A percentile compares a stretch with the other conserved stretches of the same genome.
Evolutionary conservation across 2,797 vertebrate genomes (phyloP).

Genomic region (Anomalospiza imberbis): DNA sequence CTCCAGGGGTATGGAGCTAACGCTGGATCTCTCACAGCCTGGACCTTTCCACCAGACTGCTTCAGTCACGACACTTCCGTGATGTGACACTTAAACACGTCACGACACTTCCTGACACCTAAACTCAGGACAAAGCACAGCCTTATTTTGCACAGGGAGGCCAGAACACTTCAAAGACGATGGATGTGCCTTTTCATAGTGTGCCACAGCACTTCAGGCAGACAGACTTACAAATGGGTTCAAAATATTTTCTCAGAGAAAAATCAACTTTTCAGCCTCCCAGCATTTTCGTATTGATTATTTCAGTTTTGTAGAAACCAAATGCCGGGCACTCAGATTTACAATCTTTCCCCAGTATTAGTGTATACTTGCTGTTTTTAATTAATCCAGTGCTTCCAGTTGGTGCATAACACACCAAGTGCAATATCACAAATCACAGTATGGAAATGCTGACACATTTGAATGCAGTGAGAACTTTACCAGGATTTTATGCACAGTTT

Average conservation of each 20-base stretch:
- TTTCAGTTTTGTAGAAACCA: not conserved
- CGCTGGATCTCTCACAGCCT: not conserved
- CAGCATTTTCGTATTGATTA: not conserved
- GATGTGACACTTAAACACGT: no score
- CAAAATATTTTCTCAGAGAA: not conserved
- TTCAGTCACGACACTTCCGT: accelerated
- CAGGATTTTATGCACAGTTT: not conserved
- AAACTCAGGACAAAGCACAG: not conserved
- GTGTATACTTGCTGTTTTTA: not conserved
- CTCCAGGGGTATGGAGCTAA: not conserved
- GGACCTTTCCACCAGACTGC: not conserved
- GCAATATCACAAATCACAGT: not conserved
- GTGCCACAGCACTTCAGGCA: not conserved
- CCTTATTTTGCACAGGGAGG: not conserved
- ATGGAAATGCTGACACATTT: not conserved
- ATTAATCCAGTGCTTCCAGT: not conserved
- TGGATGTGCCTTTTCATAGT: not conserved
- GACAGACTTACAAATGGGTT: not conserved
- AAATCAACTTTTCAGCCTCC: not conserved
- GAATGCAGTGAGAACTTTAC: not conserved
- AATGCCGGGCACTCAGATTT: not conserved
- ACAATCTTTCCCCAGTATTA: not conserved
- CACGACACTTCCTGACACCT: accelerated
- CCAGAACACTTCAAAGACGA: accelerated
- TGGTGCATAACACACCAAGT: not conserved